Evolutionary conservation across 2,113 vertebrate genomes (phyloP).

Genomic region (Perca schrenkii): DNA sequence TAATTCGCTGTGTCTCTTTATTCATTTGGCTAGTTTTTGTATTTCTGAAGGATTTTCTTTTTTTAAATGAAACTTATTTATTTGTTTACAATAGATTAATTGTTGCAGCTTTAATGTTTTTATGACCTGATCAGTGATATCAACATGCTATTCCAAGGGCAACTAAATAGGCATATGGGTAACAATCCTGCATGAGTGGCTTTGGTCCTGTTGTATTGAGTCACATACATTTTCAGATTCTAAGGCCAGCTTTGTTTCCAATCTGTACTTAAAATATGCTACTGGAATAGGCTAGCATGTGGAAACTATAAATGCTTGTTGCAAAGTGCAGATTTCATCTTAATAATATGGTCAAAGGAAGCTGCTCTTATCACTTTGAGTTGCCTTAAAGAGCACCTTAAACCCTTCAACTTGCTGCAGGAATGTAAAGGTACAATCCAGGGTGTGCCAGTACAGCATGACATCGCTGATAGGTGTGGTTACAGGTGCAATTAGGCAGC

Average conservation of each 20-base stretch:
- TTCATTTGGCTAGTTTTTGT: constrained; percentile 69
- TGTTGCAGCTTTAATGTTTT: constrained; percentile 65
- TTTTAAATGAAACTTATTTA: constrained; percentile 74
- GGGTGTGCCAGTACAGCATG: neutral
- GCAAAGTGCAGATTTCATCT: neutral
- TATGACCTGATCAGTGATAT: constrained; percentile 1
- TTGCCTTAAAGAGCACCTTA: neutral
- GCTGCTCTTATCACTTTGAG: no score
- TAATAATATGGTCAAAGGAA: neutral
- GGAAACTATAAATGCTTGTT: neutral
- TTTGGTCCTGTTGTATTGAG: neutral
- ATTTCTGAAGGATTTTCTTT: constrained; percentile 77
- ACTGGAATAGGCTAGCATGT: neutral
- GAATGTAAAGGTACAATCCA: neutral
- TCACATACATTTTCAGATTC: neutral
- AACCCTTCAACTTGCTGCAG: neutral
- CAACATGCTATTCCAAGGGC: neutral
- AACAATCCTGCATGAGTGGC: neutral
- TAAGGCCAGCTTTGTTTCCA: neutral
- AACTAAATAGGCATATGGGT: neutral
- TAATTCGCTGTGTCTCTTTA: constrained; percentile 56
- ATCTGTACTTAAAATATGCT: neutral
- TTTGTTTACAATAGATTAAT: constrained; percentile 77
- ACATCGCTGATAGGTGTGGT: neutral
- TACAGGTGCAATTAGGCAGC: neutral